Conservation (phyloP, 1,140 invertebrate species). For the Papilio polyxenes region DNA sequence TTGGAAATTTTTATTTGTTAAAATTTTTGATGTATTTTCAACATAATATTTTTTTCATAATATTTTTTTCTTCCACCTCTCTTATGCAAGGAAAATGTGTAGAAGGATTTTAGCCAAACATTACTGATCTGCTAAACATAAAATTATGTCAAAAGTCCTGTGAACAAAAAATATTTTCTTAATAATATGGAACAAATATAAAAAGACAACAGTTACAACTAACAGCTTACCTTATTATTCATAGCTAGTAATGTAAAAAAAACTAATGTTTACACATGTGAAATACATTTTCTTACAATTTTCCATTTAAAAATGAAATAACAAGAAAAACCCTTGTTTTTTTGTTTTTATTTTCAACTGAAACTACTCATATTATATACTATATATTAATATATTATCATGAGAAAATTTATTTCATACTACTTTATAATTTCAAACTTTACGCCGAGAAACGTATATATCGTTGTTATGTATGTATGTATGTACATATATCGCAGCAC, state of each 20-base stretch:
- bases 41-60: conserved; percentile 4
- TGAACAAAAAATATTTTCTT: too few species aligned
- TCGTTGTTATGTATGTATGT: background rate
- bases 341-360: background rate
- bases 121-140: background rate
- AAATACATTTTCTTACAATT: too few species aligned
- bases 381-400: background rate
- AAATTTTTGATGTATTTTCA: background rate
- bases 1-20: background rate
- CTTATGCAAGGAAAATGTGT: background rate
- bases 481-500: background rate
- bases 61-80: background rate
- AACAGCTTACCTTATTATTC: too few species aligned
- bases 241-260: too few species aligned
- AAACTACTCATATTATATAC: background rate
- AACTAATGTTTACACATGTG: too few species aligned
- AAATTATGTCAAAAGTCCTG: background rate
- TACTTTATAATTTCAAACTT: background rate
- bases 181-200: too few species aligned
- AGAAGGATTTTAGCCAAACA: background rate
- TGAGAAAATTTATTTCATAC: background rate
- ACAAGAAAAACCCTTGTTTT: background rate
- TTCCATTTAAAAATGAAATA: background rate
- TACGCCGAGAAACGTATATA: background rate
- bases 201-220: too few species aligned